These are phyloP conservation scores for Anoplophora glabripennis DNA, from an alignment of 1,140 invertebrate genomes.

Conservation along the genomic window DNA sequence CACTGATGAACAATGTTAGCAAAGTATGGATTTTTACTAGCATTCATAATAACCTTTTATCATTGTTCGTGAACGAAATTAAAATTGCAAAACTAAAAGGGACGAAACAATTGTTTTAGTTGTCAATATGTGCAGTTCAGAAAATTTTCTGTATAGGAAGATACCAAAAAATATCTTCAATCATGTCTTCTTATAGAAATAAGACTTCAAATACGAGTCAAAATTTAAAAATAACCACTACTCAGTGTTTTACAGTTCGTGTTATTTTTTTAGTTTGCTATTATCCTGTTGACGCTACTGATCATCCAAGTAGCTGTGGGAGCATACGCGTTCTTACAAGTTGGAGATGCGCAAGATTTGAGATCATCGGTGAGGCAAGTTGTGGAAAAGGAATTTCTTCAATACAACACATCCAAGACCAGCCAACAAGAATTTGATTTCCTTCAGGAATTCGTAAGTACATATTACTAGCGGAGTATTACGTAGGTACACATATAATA, in stretches of 20 bases:
- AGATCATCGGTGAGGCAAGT: slow-evolving; percentile 21
- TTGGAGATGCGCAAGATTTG: slow-evolving; percentile 29
- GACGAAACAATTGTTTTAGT: too few relatives aligned
- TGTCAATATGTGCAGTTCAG: too few relatives aligned
- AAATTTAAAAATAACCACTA: too few relatives aligned
- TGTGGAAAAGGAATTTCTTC: slow-evolving; percentile 47
- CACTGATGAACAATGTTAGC: too few relatives aligned
- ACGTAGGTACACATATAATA: background rate
- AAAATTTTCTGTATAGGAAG: too few relatives aligned
- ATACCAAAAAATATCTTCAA: too few relatives aligned
- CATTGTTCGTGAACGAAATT: too few relatives aligned
- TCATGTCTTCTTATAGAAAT: too few relatives aligned
- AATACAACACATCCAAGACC: slow-evolving; percentile 40
- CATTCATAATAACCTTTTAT: too few relatives aligned
- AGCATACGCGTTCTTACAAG: slow-evolving; percentile 43
- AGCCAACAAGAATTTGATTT: slow-evolving; percentile 47
- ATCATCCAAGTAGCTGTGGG: slow-evolving; percentile 51
- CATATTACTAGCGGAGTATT: background rate
- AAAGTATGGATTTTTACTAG: too few relatives aligned
- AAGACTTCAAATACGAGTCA: too few relatives aligned
- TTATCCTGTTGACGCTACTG: slow-evolving; percentile 49
- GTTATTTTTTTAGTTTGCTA: slow-evolving; percentile 47
- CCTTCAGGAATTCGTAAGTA: slow-evolving; percentile 45
- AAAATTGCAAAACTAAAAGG: too few relatives aligned
- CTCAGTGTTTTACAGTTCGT: background rate